Evolutionary conservation across 2,797 vertebrate genomes (phyloP), one percentile per base, ranked within the genome.

Genomic region (Melopsittacus undulatus): DNA sequence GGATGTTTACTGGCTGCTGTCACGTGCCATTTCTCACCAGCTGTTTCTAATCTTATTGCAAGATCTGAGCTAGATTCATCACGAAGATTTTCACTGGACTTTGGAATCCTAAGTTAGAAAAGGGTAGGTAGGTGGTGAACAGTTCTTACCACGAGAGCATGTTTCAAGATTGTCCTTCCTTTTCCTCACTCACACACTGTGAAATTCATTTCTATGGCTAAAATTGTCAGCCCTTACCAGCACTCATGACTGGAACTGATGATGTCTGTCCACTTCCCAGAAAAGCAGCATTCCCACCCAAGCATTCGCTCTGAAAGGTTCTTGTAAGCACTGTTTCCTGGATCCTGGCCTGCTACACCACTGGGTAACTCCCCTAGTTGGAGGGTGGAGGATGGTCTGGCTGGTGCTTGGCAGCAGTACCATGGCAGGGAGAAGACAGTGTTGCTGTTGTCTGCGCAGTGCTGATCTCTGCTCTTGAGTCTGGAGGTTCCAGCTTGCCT

Each of bases 391-490:
- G 22, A 17, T 38, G 59, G 30, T 59, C 56, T 69, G 75, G 34
- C 30, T 67, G 82, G 40, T 24, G 43, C 51, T 45, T 61, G 72
- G 81, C 90, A 87, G 56, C 46, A 43, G 70, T 9, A 26, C 21
- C 30, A 1, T 0, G 32, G 54, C 46, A 36, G 43, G n/a, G 24
- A 72, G 38, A n/a, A 30, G 59, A 48, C 45, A 76, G 32, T 1
- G 26, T 7, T n/a, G 45, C 52, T 69, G 61, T 21, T 64, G 48
- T 83, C 51, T 45, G 43, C 0, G 49, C 5, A 1, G 23, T 18
- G 57, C 45, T 79, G 5, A 5, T 59, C 42, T 57, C 26, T 26
- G 45, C 36, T 5, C 4, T 0, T 0, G 0, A 7, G 16, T 2
- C 52, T 5, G 15, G 45, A 46, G 38, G 29, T 51, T 29, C 16